phyloP scores from a whole-genome alignment of 2,113 vertebrate genomes.

The Empidonax traillii region DNA sequence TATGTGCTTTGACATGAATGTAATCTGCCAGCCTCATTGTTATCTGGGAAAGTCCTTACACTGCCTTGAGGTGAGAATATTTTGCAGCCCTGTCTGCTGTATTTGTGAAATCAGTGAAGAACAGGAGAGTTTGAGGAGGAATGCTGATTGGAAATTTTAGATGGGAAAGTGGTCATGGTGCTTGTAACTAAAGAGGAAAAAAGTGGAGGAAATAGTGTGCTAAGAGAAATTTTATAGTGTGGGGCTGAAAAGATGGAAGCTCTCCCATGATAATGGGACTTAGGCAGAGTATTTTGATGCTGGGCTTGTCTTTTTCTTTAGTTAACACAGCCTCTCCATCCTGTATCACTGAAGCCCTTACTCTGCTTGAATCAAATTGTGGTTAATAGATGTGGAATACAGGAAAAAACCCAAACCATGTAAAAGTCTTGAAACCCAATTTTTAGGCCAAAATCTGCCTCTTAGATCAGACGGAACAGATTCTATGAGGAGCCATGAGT shows the following conservation, averaged over 20 bases:
- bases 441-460: slow-evolving; percentile 37
- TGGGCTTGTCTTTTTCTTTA: slow-evolving; percentile 7
- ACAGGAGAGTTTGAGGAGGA: not conserved
- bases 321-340: not conserved
- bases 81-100: not conserved
- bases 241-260: slow-evolving; percentile 53
- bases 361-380: slow-evolving; percentile 45
- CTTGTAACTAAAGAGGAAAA: not conserved
- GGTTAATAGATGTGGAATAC: slow-evolving; percentile 58
- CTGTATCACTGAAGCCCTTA: slow-evolving; percentile 4
- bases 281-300: not conserved
- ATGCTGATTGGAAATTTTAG: not conserved
- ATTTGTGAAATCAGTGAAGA: not conserved
- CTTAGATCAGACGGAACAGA: slow-evolving; percentile 63
- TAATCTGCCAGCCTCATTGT: not conserved
- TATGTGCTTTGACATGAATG: not conserved
- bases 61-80: not conserved
- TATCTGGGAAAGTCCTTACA: not conserved
- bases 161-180: not conserved
- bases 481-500: slow-evolving; percentile 55
- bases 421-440: slow-evolving; percentile 24
- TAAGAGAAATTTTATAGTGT: not conserved
- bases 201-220: slow-evolving; percentile 42
- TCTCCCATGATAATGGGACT: not conserved
- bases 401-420: slow-evolving; percentile 16